A percentile compares a stretch with the other conserved stretches of the same genome.
Evolutionary conservation across 2,113 vertebrate genomes (phyloP).

Genomic region (Crotophaga sulcirostris): DNA sequence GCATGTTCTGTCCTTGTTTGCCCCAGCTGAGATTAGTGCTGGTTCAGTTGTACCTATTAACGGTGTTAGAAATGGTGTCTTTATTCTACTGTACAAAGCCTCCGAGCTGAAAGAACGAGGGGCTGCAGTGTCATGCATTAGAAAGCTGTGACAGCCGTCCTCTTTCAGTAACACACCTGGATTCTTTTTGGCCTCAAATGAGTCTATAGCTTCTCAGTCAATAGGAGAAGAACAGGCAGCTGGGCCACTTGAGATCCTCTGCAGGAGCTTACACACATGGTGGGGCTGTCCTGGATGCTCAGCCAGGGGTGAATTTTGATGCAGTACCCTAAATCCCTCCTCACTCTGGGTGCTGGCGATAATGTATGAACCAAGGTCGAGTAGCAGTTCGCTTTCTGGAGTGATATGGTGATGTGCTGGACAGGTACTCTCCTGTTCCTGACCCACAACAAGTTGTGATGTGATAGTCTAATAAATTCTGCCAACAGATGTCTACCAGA

Average conservation of each 20-base stretch:
- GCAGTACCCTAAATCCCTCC: neutral
- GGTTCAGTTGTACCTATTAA: neutral
- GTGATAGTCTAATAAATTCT: neutral
- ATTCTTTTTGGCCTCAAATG: neutral
- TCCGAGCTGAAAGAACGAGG: neutral
- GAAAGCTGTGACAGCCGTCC: neutral
- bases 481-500: neutral
- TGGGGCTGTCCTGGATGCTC: neutral
- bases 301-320: neutral
- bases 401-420: neutral
- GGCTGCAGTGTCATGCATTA: rapidly evolving
- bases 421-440: neutral
- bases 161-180: rapidly evolving
- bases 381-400: neutral
- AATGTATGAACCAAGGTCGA: neutral
- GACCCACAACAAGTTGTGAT: neutral
- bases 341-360: neutral
- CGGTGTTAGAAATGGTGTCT: neutral
- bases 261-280: neutral
- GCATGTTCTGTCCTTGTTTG: neutral
- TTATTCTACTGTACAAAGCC: neutral
- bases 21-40: neutral
- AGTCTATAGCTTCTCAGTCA: neutral
- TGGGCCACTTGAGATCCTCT: neutral
- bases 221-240: neutral